Base-by-base conservation (phyloP, 2,797 vertebrate species). In the Gallinago solitaria region DNA sequence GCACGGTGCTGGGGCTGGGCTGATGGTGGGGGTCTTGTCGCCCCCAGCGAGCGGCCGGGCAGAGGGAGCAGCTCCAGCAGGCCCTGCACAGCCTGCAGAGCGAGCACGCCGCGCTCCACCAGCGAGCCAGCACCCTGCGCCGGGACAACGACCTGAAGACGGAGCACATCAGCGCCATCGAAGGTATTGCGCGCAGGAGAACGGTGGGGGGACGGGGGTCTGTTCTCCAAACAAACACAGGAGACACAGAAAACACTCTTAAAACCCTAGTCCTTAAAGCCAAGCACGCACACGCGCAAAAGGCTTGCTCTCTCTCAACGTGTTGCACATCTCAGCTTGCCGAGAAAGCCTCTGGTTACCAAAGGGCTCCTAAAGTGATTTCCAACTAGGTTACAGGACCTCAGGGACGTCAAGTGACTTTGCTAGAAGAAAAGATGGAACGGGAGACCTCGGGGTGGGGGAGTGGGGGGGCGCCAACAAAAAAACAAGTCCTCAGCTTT, bases 41-140 rank as follows among this genome's bases (percentile, higher is more conserved):
- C 87, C 67, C 91, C 3, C 97, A 99, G 99, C 96, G 92, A 67
- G 98, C 97, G 30, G 97, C 96, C 12, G 92, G 79, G 25, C 98
- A 97, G 96, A 98, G 98, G 5, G 61, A 96, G 43, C 92, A 96
- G 91, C 95, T 98, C 64, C 83, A 69, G 5, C 96, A 96, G 83
- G 98, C 98, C 56, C 96, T 98, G 80, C 45, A 14, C 39, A 95
- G 76, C 21, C 65, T 99, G 64, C 98, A 97, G 92, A 97, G 79
- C 5, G 98, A 99, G 75, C 98, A 96, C 20, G 17, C 96, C 12
- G 96, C 97, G 68, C 97, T 99, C 6, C 97, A 92, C 63, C 97
- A 81, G 68, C 96, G 83, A 59, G 96, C 98, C 30, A 92, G 95
- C 51, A 67, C 97, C 63, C 95, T 99, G 57, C 98, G 98, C 75